Percentiles rank a stretch among this genome's conserved stretches.
Evolutionary conservation across 2,888 invertebrate species (phyloP).

Genomic region (Pasiphila rectangulata): DNA sequence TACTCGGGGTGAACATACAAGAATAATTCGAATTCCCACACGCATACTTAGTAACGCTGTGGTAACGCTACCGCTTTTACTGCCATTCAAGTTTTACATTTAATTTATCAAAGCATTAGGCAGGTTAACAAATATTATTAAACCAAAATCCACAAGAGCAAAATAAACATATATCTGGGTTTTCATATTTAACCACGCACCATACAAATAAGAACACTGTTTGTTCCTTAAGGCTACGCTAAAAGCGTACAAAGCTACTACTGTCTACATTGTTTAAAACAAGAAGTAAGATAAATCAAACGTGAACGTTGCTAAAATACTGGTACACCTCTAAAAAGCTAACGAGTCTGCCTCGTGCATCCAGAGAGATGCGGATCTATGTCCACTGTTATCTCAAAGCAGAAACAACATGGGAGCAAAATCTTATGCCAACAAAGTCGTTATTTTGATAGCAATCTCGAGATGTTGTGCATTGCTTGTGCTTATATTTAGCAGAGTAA

Average conservation of each 20-base stretch:
- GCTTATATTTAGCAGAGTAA: conserved; percentile 2
- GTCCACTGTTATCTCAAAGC: conserved; percentile 36
- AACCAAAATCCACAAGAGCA: conserved; percentile 9
- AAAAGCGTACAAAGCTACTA: conserved; percentile 7
- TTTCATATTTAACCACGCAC: conserved; percentile 12
- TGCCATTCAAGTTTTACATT: background rate
- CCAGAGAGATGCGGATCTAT: conserved; percentile 32
- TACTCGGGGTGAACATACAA: conserved; percentile 25
- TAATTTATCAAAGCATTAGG: background rate
- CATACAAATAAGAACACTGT: conserved; percentile 23
- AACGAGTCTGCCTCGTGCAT: conserved; percentile 14
- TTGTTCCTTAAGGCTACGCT: conserved; percentile 10
- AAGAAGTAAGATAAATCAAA: conserved; percentile 19
- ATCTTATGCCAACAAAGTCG: conserved; percentile 23
- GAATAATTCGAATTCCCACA: conserved; percentile 32
- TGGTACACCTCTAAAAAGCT: conserved; percentile 4
- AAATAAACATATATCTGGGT: conserved; percentile 17
- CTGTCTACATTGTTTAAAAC: conserved; percentile 16
- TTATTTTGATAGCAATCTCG: conserved; percentile 31
- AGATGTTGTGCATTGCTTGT: conserved; percentile 18
- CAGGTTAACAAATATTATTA: background rate
- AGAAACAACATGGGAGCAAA: conserved; percentile 31
- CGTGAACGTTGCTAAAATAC: conserved; percentile 20
- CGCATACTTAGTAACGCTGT: conserved; percentile 2
- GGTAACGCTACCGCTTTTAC: conserved; percentile 32